These are phyloP conservation scores for Poecilia gillii DNA, from an alignment of 2,797 vertebrate species.

Conservation along the genomic window DNA sequence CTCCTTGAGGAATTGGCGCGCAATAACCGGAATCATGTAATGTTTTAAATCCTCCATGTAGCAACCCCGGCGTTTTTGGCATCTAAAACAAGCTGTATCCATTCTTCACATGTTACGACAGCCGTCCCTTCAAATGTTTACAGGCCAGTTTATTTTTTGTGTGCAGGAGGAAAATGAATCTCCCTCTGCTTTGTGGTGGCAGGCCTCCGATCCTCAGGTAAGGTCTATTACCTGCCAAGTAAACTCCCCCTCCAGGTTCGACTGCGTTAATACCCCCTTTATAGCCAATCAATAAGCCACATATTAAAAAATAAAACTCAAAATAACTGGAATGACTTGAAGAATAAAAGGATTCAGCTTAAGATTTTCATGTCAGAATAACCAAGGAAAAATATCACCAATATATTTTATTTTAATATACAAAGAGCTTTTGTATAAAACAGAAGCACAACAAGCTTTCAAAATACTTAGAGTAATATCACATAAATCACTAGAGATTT, in stretches of 20 bases:
- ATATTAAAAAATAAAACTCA: constrained; percentile 66
- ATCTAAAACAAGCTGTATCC: constrained; percentile 66
- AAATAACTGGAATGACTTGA: constrained; percentile 67
- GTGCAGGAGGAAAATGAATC: constrained; percentile 68
- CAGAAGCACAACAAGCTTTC: neutral
- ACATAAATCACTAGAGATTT: neutral
- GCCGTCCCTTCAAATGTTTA: constrained; percentile 74
- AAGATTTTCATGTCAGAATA: neutral
- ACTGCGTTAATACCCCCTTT: constrained; percentile 76
- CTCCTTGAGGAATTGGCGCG: neutral
- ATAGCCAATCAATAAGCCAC: constrained; percentile 72
- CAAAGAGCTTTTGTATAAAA: neutral
- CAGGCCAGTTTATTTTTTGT: constrained; percentile 77
- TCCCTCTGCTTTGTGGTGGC: constrained; percentile 61
- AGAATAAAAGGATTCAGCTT: constrained; percentile 64
- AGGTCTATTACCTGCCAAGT: constrained; percentile 76
- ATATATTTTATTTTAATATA: too few relatives aligned
- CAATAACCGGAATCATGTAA: neutral
- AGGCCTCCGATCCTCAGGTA: constrained; percentile 66
- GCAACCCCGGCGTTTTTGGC: constrained; percentile 68
- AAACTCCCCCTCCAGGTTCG: constrained; percentile 74
- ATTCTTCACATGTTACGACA: constrained; percentile 47
- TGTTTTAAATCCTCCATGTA: constrained; percentile 52
- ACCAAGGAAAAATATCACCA: neutral
- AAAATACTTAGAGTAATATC: neutral